Evolutionary conservation across 2,797 vertebrate species (phyloP).

Genomic region (Nyctibius grandis): DNA sequence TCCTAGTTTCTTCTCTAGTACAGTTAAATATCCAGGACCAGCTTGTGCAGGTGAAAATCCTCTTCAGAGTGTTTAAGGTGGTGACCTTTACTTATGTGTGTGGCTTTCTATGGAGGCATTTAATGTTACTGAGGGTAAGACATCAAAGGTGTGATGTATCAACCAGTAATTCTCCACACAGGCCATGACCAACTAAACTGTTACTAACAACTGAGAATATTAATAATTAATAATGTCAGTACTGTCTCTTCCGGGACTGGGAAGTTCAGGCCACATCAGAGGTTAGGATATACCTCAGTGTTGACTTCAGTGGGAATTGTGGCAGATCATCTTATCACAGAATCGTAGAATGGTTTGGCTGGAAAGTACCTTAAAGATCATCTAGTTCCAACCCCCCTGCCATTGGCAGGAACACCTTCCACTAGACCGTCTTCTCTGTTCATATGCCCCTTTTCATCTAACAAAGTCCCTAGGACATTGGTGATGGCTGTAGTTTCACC

Average conservation of each 20-base stretch:
- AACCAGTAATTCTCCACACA: not conserved
- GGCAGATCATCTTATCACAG: not conserved
- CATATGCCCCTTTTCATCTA: not conserved
- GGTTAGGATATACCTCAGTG: not conserved
- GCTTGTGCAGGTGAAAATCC: not conserved
- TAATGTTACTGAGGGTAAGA: not conserved
- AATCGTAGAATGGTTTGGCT: too few relatives aligned
- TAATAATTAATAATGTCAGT: not conserved
- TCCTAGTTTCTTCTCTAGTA: not conserved
- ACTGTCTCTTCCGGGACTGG: not conserved
- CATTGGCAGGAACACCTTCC: too few relatives aligned
- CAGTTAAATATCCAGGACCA: not conserved
- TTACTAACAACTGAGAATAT: not conserved
- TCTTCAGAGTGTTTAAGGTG: not conserved
- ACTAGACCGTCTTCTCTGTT: not conserved
- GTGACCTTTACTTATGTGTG: not conserved
- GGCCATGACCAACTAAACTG: fast-evolving
- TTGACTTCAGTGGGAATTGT: not conserved
- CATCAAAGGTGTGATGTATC: not conserved
- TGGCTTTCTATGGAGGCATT: not conserved
- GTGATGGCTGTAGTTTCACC: not conserved
- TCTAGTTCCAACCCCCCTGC: too few relatives aligned
- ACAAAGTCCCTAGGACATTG: not conserved
- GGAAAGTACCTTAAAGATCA: too few relatives aligned
- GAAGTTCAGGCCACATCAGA: not conserved